Percentiles rank a stretch among this genome's conserved stretches.
phyloP scores from a whole-genome alignment of 1,140 invertebrate genomes.

The Aphis craccivora region DNA sequence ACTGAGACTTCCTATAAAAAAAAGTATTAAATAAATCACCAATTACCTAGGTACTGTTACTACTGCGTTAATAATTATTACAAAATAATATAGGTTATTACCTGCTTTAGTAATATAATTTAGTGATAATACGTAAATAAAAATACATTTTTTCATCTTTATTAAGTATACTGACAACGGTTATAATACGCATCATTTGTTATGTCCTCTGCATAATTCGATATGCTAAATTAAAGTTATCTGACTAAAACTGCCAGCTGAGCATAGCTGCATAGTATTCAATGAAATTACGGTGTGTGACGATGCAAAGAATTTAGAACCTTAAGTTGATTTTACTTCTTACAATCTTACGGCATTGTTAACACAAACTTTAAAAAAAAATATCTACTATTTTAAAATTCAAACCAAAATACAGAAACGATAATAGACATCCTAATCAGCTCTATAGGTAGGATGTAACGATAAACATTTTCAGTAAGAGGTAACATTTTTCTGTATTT shows the following conservation, averaged over 20 bases:
- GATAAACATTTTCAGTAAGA: not conserved
- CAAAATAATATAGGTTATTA: not conserved
- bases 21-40: not conserved
- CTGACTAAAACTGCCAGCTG: not conserved
- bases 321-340: not conserved
- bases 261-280: not conserved
- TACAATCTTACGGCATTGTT: not conserved
- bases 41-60: too few relatives aligned
- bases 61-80: not conserved
- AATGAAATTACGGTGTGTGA: not conserved
- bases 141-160: not conserved
- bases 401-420: not conserved
- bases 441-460: not conserved
- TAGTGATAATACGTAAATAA: not conserved
- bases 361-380: not conserved
- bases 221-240: not conserved
- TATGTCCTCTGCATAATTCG: not conserved
- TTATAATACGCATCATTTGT: not conserved
- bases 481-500: too few relatives aligned
- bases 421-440: not conserved
- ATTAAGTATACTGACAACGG: not conserved
- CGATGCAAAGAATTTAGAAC: not conserved
- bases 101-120: not conserved
- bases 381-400: not conserved
- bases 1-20: not conserved